phyloP scores from a whole-genome alignment of 2,113 vertebrate species.

The Parotia lawesii region DNA sequence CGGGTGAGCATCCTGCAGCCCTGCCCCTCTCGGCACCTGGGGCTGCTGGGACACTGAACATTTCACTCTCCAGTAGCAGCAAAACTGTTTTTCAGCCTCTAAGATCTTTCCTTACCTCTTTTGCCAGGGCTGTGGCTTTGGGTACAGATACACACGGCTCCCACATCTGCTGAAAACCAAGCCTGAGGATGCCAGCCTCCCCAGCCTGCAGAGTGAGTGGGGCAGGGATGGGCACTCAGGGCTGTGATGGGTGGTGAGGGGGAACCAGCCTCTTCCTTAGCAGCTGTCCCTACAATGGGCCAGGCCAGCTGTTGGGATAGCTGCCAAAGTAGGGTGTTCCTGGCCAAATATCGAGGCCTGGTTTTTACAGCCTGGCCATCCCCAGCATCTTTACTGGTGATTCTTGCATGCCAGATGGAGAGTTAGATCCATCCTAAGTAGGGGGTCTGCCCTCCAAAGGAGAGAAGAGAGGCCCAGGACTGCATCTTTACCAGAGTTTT shows the following conservation, averaged over 20 bases:
- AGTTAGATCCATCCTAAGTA: background rate
- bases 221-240: background rate
- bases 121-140: slow-evolving; percentile 91
- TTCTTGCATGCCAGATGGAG: background rate
- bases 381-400: background rate
- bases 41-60: background rate
- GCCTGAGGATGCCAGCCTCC: slow-evolving; percentile 93
- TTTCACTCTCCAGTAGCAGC: background rate
- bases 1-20: slow-evolving; percentile 73
- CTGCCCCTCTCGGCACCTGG: background rate
- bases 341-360: background rate
- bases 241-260: background rate
- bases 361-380: background rate
- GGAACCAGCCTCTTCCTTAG: background rate
- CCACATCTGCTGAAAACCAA: slow-evolving; percentile 97
- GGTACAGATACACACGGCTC: slow-evolving; percentile 95
- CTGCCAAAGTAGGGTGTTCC: background rate
- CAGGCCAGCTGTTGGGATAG: background rate
- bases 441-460: background rate
- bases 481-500: background rate
- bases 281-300: background rate
- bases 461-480: background rate
- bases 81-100: background rate
- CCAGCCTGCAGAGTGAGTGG: slow-evolving; percentile 94
- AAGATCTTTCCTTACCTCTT: background rate